phyloP scores from a whole-genome alignment of 2,888 invertebrate species.

The Agonopterix alstromeriana region DNA sequence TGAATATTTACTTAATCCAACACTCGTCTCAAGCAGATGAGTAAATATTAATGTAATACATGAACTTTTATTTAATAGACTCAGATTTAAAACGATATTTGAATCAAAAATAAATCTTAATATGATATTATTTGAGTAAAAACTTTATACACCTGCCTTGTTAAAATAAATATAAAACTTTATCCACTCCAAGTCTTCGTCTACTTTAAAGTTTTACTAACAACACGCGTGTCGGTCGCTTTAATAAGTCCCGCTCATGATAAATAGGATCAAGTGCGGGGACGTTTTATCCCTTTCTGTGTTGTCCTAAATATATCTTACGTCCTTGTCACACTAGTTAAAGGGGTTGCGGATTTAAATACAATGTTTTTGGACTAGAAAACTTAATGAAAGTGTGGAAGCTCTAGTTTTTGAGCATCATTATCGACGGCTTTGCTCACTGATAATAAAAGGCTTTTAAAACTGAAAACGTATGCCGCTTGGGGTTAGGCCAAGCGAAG shows the following conservation, averaged over 20 bases:
- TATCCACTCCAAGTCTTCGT: conserved; percentile 14
- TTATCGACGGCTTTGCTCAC: conserved; percentile 59
- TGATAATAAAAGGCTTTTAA: conserved; percentile 52
- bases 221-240: conserved; percentile 60
- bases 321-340: conserved; percentile 29
- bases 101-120: too few relatives aligned
- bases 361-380: conserved; percentile 49
- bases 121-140: too few relatives aligned
- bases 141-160: too few relatives aligned
- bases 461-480: conserved; percentile 59
- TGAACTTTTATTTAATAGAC: too few relatives aligned
- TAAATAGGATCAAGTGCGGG: conserved; percentile 69
- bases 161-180: conserved; percentile 2
- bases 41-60: too few relatives aligned
- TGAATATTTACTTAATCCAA: too few relatives aligned
- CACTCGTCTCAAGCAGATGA: too few relatives aligned
- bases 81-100: too few relatives aligned
- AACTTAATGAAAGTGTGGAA: conserved; percentile 64
- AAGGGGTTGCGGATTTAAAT: conserved; percentile 43
- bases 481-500: conserved; percentile 40
- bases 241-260: conserved; percentile 69
- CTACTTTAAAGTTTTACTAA: conserved; percentile 55
- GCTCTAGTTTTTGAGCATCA: conserved; percentile 50
- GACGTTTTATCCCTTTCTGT: conserved; percentile 35
- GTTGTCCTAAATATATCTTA: conserved; percentile 20